Evolutionary conservation across 2,113 vertebrate species (phyloP).

Genomic region (Muntiacus muntjak): DNA sequence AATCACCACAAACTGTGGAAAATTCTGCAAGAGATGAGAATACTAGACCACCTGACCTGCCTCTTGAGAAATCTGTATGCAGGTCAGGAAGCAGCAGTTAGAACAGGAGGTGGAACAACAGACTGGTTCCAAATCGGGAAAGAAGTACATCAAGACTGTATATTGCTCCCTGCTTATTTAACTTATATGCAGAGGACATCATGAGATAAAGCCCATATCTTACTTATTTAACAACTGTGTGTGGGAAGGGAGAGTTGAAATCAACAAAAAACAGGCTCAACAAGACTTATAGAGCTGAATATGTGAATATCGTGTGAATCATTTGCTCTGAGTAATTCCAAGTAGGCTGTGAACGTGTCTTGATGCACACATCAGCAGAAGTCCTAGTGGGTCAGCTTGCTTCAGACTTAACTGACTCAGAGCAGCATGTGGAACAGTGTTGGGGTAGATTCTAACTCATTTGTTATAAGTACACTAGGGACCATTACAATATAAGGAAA

Average conservation of each 20-base stretch:
- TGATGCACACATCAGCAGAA: constrained; percentile 14
- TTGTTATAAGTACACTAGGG: constrained; percentile 42
- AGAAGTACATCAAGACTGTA: not conserved
- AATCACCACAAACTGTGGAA: not conserved
- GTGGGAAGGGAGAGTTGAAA: not conserved
- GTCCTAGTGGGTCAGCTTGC: constrained; percentile 38
- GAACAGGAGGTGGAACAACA: not conserved
- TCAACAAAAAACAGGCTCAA: not conserved
- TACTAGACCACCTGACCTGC: not conserved
- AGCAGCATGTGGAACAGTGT: not conserved
- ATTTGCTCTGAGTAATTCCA: constrained; percentile 62
- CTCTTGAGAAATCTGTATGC: not conserved
- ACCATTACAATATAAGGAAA: constrained; percentile 58
- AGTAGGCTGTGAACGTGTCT: constrained; percentile 40
- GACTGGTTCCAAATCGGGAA: not conserved
- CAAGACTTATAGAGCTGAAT: constrained; percentile 11
- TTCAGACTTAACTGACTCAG: constrained; percentile 48
- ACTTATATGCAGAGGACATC: not conserved
- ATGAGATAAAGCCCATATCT: not conserved
- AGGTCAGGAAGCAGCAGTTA: not conserved
- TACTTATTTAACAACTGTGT: not conserved
- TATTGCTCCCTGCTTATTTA: not conserved
- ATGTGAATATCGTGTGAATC: constrained; percentile 60
- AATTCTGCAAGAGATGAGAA: not conserved
- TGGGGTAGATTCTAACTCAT: constrained; percentile 20